These are phyloP conservation scores for Microcebus tavaratra DNA, from an alignment of 2,113 vertebrate species.

Conservation along the genomic window DNA sequence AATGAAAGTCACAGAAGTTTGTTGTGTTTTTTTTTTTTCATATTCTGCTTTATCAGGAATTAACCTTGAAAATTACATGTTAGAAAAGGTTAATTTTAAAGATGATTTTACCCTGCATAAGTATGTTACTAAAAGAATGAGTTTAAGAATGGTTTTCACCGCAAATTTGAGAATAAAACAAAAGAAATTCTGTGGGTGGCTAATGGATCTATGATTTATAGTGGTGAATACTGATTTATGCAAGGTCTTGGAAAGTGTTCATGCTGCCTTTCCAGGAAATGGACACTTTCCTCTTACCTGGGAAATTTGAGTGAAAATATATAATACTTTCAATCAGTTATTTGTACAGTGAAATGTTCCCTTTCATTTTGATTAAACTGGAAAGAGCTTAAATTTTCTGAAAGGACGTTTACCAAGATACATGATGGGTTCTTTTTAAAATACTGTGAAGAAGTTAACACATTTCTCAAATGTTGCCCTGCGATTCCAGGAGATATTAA, in stretches of 20 bases:
- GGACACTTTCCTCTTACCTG: conserved; percentile 31
- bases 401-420: background rate
- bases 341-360: background rate
- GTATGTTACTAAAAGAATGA: background rate
- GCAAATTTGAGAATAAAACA: conserved; percentile 44
- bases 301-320: background rate
- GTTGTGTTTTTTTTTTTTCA: conserved; percentile 48
- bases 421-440: background rate
- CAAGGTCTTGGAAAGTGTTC: conserved; percentile 53
- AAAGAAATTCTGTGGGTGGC: conserved; percentile 10
- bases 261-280: background rate
- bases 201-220: conserved; percentile 66
- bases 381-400: background rate
- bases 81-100: conserved; percentile 53
- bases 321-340: conserved; percentile 2
- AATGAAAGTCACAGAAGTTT: background rate
- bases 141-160: conserved; percentile 19
- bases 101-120: conserved; percentile 22
- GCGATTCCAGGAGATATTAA: background rate
- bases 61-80: conserved; percentile 51
- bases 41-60: conserved; percentile 45
- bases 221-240: background rate
- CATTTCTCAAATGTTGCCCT: background rate
- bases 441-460: background rate
- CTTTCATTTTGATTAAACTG: background rate